Conservation (phyloP, 2,797 vertebrate genomes). For the Phoxinus dragarum region DNA sequence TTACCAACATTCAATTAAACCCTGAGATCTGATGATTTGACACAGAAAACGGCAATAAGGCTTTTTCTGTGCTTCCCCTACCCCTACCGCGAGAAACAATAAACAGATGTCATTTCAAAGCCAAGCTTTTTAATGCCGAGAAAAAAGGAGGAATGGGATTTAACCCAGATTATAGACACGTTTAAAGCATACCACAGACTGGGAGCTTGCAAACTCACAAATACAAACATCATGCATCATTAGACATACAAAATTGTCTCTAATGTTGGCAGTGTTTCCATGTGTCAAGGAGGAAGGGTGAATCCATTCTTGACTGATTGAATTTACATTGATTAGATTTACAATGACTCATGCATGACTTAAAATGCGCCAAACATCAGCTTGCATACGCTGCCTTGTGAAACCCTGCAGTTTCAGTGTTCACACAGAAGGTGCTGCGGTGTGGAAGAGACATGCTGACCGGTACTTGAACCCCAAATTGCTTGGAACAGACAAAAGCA, state of each 20-base stretch:
- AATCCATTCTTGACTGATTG: slow-evolving; percentile 40
- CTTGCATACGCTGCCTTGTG: background rate
- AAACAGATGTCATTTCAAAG: slow-evolving; percentile 55
- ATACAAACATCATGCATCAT: background rate
- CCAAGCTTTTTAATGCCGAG: slow-evolving; percentile 37
- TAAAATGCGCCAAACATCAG: slow-evolving; percentile 26
- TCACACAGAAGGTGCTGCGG: slow-evolving; percentile 54
- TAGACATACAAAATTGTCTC: slow-evolving; percentile 1
- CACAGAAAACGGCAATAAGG: slow-evolving; percentile 67
- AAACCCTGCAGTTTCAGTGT: slow-evolving; percentile 62
- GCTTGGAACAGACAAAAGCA: slow-evolving; percentile 11
- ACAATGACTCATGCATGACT: slow-evolving; percentile 26
- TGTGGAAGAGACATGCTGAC: slow-evolving; percentile 49
- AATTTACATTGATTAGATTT: slow-evolving; percentile 52
- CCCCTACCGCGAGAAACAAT: slow-evolving; percentile 19
- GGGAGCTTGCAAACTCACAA: slow-evolving; percentile 16
- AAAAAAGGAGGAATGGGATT: background rate
- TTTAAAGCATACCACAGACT: background rate
- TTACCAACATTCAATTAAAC: slow-evolving; percentile 72
- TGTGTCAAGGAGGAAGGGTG: background rate
- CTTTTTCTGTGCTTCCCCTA: slow-evolving; percentile 53
- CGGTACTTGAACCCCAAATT: slow-evolving; percentile 62
- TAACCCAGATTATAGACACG: slow-evolving; percentile 35
- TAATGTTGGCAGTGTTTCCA: background rate
- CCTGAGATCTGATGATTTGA: slow-evolving; percentile 69